phyloP scores from a whole-genome alignment of 2,113 vertebrate genomes.

The Perca fluviatilis region DNA sequence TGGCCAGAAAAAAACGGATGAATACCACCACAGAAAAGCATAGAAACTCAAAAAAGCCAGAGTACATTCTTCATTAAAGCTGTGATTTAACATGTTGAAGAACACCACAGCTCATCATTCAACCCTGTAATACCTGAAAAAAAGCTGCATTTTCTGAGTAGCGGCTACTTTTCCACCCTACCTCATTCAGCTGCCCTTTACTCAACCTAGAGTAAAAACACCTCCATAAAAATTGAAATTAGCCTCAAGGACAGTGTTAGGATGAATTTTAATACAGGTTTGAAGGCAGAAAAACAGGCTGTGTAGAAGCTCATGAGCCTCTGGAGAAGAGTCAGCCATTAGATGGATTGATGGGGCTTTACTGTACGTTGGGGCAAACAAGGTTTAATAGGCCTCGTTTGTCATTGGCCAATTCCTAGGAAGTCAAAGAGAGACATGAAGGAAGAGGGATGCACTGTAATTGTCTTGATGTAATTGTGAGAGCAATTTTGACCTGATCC shows the following conservation, averaged over 20 bases:
- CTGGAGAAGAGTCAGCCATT: conserved; percentile 56
- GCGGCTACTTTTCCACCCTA: conserved; percentile 18
- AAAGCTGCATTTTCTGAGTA: conserved; percentile 37
- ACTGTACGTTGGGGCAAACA: conserved; percentile 68
- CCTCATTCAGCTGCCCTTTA: conserved; percentile 49
- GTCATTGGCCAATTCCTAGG: conserved; percentile 59
- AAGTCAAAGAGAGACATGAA: conserved; percentile 42
- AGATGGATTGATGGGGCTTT: conserved; percentile 78
- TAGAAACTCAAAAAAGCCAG: not conserved
- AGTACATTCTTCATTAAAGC: conserved; percentile 40
- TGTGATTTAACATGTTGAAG: conserved; percentile 47
- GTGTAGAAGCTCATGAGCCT: conserved; percentile 37
- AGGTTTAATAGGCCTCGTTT: conserved; percentile 73
- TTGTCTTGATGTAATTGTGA: conserved; percentile 33
- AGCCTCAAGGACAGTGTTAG: conserved; percentile 63
- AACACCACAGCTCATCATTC: conserved; percentile 37
- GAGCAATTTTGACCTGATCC: conserved; percentile 38
- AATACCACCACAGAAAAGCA: not conserved
- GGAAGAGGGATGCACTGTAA: conserved; percentile 27
- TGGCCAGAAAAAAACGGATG: not conserved
- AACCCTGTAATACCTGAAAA: conserved; percentile 30
- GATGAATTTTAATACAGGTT: conserved; percentile 59
- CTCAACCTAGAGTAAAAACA: conserved; percentile 59
- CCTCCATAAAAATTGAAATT: conserved; percentile 67
- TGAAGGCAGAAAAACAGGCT: conserved; percentile 14